Evolutionary conservation across 2,113 vertebrate species (phyloP).

Genomic region (Alethe castanea): DNA sequence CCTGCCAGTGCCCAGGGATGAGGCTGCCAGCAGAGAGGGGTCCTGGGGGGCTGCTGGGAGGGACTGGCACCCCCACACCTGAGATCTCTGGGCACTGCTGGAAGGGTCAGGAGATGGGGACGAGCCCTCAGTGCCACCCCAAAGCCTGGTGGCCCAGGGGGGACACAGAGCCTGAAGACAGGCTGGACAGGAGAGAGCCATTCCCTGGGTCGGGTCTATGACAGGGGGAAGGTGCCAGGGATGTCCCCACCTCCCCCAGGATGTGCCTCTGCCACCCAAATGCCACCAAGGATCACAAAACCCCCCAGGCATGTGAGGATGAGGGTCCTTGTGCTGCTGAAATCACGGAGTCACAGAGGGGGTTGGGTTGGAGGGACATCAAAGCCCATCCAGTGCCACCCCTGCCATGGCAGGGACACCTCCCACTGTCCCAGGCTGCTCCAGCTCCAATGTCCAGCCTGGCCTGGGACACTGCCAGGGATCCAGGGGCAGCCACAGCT

Average conservation of each 20-base stretch:
- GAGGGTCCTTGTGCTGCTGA: neutral
- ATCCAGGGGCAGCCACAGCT: too few relatives aligned
- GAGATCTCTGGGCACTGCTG: neutral
- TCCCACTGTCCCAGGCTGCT: too few relatives aligned
- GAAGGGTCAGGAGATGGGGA: neutral
- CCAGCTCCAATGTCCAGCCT: too few relatives aligned
- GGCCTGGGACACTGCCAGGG: too few relatives aligned
- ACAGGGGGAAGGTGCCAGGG: too few relatives aligned
- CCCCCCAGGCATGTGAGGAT: neutral
- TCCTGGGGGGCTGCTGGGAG: neutral
- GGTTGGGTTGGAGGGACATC: neutral
- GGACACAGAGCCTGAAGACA: neutral
- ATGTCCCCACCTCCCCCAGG: neutral
- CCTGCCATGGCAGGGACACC: too few relatives aligned
- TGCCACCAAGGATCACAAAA: neutral
- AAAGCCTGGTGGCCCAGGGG: neutral
- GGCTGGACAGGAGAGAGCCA: neutral
- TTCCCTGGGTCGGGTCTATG: accelerated
- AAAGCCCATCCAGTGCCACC: neutral
- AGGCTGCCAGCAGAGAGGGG: neutral
- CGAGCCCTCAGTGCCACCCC: neutral
- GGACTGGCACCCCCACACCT: neutral
- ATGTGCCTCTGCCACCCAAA: neutral
- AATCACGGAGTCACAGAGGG: neutral
- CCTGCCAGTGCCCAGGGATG: accelerated